Conservation (phyloP, 2,113 vertebrate genomes). For the Apodemus sylvaticus region DNA sequence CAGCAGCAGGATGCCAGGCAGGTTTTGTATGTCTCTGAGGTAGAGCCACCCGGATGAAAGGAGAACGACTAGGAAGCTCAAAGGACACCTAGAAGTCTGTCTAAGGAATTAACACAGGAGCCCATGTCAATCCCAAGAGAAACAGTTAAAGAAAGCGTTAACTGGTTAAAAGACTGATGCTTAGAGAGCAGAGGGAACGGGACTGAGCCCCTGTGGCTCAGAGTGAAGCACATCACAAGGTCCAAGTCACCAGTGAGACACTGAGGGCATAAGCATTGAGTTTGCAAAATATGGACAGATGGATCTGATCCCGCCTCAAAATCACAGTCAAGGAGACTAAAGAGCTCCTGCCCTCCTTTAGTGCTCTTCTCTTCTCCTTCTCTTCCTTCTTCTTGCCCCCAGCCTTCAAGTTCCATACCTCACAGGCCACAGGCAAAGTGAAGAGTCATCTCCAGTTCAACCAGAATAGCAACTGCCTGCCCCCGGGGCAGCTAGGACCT, state of each 20-base stretch:
- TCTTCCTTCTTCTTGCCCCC: background rate
- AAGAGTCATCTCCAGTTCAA: background rate
- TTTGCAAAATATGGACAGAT: slow-evolving; percentile 21
- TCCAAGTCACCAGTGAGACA: background rate
- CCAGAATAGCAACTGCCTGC: background rate
- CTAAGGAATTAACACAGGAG: background rate
- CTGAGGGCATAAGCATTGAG: slow-evolving; percentile 39
- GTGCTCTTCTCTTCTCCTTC: background rate
- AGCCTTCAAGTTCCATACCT: background rate
- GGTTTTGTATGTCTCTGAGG: slow-evolving; percentile 18
- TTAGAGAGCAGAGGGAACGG: background rate
- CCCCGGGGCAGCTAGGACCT: slow-evolving; percentile 2
- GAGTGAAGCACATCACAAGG: background rate
- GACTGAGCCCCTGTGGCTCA: background rate
- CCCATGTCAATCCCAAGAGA: background rate
- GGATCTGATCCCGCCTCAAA: background rate
- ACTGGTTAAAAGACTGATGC: background rate
- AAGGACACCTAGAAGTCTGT: background rate
- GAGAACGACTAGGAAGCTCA: background rate
- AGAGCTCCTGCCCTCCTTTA: background rate
- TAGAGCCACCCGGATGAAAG: slow-evolving; percentile 25
- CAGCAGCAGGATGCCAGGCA: background rate
- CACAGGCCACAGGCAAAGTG: background rate
- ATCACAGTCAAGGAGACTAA: background rate
- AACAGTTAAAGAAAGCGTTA: background rate